Evolutionary conservation across 1,140 invertebrate genomes (phyloP), one percentile per base, ranked within the genome.

Genomic region (Plectrocnemia conspersa): DNA sequence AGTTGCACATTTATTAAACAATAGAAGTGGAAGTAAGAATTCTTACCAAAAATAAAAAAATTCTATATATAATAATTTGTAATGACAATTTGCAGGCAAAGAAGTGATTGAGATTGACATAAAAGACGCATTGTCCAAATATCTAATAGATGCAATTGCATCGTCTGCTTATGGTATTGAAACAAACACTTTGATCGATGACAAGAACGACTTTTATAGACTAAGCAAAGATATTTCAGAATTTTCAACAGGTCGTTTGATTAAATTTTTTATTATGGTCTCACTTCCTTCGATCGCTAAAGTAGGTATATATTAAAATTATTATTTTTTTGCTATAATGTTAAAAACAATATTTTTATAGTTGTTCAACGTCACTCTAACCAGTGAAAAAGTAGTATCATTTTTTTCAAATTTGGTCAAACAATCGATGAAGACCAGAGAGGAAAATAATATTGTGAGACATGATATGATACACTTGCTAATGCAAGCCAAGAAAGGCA

Each of bases 401-500:
- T 60, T 55, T 52, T 60, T 75, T n/a, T 63, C 49, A 25, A 64
- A 67, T 2, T 64, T 61, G 5, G 47, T 61, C 0, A 13, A 40
- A 25, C 23, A 24, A 16, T 50, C 68, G 0, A 70, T 77, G 21
- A 50, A 62, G 15, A 38, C 52, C 3, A 56, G 75, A 41, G 67
- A 73, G 53, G 54, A 67, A 45, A 47, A 68, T 13, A 54, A 56
- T 1, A 68, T 72, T 13, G 46, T 69, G 2, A 53, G 73, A 40
- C 67, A 67, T 16, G 74, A 76, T 52, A 67, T 75, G 65, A 70
- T 77, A 36, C 65, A 76, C 45, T 55, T 74, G 9, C 44, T 77
- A 7, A 65, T 75, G 62, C 64, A 75, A 29, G 70, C 70, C 3
- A 68, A 63, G 46, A 70, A 71, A 62, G 69, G 70, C 4, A 62